Evolutionary conservation across 1,140 invertebrate genomes (phyloP).

Genomic region (Manduca sexta): DNA sequence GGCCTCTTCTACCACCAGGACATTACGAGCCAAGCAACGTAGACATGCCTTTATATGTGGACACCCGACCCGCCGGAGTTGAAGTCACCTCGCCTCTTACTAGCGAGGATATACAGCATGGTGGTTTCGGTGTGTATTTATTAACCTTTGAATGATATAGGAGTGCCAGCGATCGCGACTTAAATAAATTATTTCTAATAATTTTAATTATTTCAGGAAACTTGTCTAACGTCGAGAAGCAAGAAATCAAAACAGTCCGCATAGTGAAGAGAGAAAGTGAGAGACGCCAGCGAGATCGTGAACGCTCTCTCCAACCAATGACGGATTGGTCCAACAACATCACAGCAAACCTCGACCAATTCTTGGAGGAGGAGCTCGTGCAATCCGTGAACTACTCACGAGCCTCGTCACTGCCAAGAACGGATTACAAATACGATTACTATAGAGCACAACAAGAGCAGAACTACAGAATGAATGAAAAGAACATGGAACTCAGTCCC

Average conservation of each 20-base stretch:
- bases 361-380: constrained; percentile 72
- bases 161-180: too few species aligned
- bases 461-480: constrained; percentile 39
- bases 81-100: constrained; percentile 53
- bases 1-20: constrained; percentile 28
- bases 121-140: constrained; percentile 59
- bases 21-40: constrained; percentile 37
- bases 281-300: constrained; percentile 83
- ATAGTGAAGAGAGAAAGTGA: constrained; percentile 95
- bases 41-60: constrained; percentile 72
- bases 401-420: constrained; percentile 56
- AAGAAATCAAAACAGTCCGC: constrained; percentile 93
- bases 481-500: constrained; percentile 57
- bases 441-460: constrained; percentile 39
- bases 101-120: constrained; percentile 70
- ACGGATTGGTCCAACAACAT: constrained; percentile 60
- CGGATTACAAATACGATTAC: constrained; percentile 49
- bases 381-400: constrained; percentile 52
- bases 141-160: background rate
- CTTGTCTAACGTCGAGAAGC: constrained; percentile 86
- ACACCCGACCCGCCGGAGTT: constrained; percentile 51
- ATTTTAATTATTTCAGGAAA: constrained; percentile 73
- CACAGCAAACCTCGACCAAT: constrained; percentile 71
- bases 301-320: constrained; percentile 71
- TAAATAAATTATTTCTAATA: background rate